These are phyloP conservation scores for Scopus umbretta DNA, from an alignment of 2,113 vertebrate genomes.

Conservation along the genomic window DNA sequence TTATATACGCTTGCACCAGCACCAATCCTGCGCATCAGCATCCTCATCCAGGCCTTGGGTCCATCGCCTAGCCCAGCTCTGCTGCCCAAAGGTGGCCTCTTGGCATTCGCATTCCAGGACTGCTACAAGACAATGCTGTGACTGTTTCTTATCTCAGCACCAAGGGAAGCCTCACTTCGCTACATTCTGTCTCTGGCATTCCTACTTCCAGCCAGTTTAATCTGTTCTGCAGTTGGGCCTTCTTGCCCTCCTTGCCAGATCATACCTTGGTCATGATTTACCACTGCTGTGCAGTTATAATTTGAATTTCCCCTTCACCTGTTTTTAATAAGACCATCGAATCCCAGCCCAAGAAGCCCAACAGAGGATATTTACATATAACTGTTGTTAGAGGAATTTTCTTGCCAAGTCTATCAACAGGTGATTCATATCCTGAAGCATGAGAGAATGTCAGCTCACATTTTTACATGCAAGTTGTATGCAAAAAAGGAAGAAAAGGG, in stretches of 20 bases:
- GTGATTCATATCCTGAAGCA: neutral
- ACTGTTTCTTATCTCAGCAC: neutral
- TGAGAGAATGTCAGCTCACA: neutral
- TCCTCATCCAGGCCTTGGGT: neutral
- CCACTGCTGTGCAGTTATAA: neutral
- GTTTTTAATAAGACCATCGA: neutral
- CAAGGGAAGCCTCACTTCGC: neutral
- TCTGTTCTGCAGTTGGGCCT: neutral
- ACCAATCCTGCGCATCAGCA: neutral
- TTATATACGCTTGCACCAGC: neutral
- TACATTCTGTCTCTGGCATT: neutral
- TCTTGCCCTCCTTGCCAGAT: neutral
- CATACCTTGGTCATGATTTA: neutral
- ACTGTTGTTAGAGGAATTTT: neutral
- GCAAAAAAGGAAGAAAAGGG: neutral
- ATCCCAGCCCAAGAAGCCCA: neutral
- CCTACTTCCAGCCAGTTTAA: neutral
- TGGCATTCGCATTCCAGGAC: neutral
- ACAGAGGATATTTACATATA: neutral
- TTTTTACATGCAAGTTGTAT: neutral
- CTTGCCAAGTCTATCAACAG: neutral
- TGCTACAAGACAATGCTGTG: neutral
- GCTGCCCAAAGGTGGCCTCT: neutral
- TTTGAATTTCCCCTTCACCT: neutral
- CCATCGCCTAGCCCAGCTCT: neutral